Evolutionary conservation across 2,888 invertebrate genomes (phyloP).

Genomic region (Elmis aenea): DNA sequence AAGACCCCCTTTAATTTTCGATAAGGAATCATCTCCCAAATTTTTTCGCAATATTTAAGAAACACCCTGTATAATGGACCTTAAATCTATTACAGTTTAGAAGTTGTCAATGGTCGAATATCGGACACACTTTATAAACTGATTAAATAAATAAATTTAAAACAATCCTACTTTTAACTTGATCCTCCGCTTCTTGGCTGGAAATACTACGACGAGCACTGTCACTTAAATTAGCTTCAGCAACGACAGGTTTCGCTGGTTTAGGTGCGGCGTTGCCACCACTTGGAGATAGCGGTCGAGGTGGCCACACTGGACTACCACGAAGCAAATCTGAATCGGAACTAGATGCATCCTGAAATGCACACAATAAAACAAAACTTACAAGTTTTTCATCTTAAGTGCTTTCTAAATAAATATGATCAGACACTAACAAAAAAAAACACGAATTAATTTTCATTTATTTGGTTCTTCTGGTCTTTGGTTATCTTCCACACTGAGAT

Average conservation of each 20-base stretch:
- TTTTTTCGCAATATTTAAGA: too few relatives aligned
- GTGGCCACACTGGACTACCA: constrained; percentile 43
- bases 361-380: too few relatives aligned
- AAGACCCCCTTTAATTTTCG: too few relatives aligned
- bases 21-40: too few relatives aligned
- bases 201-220: constrained; percentile 55
- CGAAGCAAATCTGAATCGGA: constrained; percentile 56
- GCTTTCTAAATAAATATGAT: neutral
- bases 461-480: too few relatives aligned
- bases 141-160: too few relatives aligned
- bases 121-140: too few relatives aligned
- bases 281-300: constrained; percentile 39
- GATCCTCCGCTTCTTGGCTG: constrained; percentile 51
- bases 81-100: too few relatives aligned
- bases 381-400: neutral
- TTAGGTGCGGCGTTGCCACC: constrained; percentile 20
- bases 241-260: constrained; percentile 33
- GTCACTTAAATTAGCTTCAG: constrained; percentile 52
- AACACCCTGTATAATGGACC: too few relatives aligned
- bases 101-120: too few relatives aligned
- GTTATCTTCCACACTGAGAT: too few relatives aligned
- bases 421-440: neutral
- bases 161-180: constrained; percentile 42
- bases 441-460: too few relatives aligned
- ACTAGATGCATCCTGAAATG: constrained; percentile 49